Percentiles rank a stretch among this genome's conserved stretches.
Evolutionary conservation across 2,888 invertebrate species (phyloP).

Genomic region (Celastrina argiolus): DNA sequence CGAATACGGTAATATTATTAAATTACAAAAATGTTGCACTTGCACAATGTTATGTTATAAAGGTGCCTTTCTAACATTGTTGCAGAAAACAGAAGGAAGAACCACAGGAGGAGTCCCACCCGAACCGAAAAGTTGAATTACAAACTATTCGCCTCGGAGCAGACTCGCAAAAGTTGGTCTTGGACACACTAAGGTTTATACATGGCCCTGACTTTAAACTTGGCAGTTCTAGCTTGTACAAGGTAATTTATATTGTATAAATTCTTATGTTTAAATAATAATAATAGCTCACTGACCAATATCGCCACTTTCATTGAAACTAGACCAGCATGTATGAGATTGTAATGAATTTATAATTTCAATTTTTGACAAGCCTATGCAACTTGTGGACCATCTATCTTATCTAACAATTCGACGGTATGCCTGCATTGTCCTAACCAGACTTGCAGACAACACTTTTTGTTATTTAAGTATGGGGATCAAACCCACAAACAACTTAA

Average conservation of each 20-base stretch:
- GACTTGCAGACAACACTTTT: too few relatives aligned
- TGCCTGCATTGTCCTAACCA: too few relatives aligned
- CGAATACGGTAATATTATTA: constrained; percentile 70
- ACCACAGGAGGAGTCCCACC: constrained; percentile 66
- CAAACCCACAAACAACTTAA: too few relatives aligned
- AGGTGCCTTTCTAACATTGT: constrained; percentile 15
- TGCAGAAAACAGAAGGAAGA: constrained; percentile 63
- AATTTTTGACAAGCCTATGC: too few relatives aligned
- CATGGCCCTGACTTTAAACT: constrained; percentile 84
- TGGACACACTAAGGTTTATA: constrained; percentile 85
- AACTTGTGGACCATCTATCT: too few relatives aligned
- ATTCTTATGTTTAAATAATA: neutral
- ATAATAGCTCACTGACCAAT: too few relatives aligned
- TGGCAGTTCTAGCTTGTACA: constrained; percentile 76
- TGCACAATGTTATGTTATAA: constrained; percentile 34
- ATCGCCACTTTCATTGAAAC: too few relatives aligned
- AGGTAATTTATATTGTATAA: constrained; percentile 46
- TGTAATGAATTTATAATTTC: too few relatives aligned
- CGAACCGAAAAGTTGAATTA: constrained; percentile 83
- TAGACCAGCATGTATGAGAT: too few relatives aligned
- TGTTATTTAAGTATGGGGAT: too few relatives aligned
- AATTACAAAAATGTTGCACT: constrained; percentile 26
- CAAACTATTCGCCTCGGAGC: constrained; percentile 83
- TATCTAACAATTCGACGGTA: too few relatives aligned
- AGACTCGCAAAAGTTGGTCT: constrained; percentile 83